Percentiles rank a stretch among this genome's conserved stretches.
phyloP scores from a whole-genome alignment of 2,797 vertebrate species.

The Siniperca undulata region DNA sequence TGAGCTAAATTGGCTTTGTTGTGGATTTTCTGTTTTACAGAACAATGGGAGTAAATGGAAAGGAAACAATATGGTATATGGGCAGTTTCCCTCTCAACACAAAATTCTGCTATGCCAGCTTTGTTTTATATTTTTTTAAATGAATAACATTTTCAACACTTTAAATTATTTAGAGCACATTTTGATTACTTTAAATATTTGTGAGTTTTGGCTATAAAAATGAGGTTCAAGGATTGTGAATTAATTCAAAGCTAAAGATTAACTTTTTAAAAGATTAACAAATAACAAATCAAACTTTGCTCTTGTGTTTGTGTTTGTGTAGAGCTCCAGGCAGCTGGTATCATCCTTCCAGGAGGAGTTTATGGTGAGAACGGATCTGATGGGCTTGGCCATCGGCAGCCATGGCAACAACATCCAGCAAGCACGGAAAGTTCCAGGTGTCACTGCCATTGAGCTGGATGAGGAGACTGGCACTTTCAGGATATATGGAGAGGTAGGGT shows the following conservation, averaged over 20 bases:
- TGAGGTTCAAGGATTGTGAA: not conserved
- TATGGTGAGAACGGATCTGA: constrained; percentile 93
- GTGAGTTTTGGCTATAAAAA: not conserved
- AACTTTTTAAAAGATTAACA: not conserved
- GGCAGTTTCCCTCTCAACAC: not conserved
- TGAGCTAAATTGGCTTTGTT: not conserved
- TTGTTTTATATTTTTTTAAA: no score
- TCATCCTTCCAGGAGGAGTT: constrained; percentile 99
- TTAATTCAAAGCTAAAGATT: not conserved
- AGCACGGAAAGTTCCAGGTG: constrained; percentile 95
- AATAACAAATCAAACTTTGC: not conserved
- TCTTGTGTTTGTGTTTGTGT: constrained; percentile 18
- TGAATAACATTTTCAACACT: no score
- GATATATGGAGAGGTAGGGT: constrained; percentile 96
- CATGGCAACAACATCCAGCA: constrained; percentile 99
- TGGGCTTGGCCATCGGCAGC: constrained; percentile 98
- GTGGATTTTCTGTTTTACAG: not conserved
- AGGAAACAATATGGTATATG: not conserved
- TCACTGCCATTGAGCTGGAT: constrained; percentile 97
- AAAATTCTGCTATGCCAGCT: no score
- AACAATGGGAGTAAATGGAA: not conserved
- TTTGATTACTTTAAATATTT: not conserved
- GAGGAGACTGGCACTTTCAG: constrained; percentile 97
- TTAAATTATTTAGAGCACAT: no score
- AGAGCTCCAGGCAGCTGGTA: constrained; percentile 98